A percentile compares a stretch with the other conserved stretches of the same genome.
These are phyloP conservation scores for Mesaphorura yosii DNA, from an alignment of 1,140 invertebrate genomes.

Conservation along the genomic window DNA sequence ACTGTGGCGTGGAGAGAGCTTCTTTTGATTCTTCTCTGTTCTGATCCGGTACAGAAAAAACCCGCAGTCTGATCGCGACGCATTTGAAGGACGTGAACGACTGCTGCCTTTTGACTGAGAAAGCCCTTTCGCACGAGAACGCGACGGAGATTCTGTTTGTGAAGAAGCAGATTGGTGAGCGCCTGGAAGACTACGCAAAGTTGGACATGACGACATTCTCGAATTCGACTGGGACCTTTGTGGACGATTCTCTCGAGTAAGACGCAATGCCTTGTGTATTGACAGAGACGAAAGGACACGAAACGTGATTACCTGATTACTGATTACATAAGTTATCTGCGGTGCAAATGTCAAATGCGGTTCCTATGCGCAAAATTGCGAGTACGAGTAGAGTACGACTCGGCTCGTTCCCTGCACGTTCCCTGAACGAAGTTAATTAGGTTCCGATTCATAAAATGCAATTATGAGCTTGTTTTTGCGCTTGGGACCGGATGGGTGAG, in stretches of 20 bases:
- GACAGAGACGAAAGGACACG: too few species aligned
- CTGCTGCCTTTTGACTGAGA: conserved; percentile 39
- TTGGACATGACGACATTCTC: conserved; percentile 24
- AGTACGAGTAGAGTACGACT: too few species aligned
- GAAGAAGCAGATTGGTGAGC: conserved; percentile 44
- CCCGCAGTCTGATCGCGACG: conserved; percentile 37
- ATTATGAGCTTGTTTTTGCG: too few species aligned
- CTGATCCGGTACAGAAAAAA: conserved; percentile 33
- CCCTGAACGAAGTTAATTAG: too few species aligned
- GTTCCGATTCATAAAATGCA: too few species aligned
- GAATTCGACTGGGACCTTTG: conserved; percentile 1
- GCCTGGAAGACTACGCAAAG: conserved; percentile 39
- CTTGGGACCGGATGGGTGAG: too few species aligned
- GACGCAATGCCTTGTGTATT: neutral
- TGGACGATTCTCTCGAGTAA: conserved; percentile 30
- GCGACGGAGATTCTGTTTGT: conserved; percentile 44
- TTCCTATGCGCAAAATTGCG: too few species aligned
- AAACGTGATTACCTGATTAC: neutral
- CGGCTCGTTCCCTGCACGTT: too few species aligned
- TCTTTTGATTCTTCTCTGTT: too few species aligned
- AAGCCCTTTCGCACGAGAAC: conserved; percentile 40
- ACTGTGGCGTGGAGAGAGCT: too few species aligned
- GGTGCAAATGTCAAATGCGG: too few species aligned
- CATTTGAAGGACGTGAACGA: conserved; percentile 39
- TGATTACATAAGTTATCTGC: too few species aligned